Percentiles rank a stretch among this genome's conserved stretches.
Evolutionary conservation across 2,888 invertebrate species (phyloP).

Genomic region (Acronicta alni): DNA sequence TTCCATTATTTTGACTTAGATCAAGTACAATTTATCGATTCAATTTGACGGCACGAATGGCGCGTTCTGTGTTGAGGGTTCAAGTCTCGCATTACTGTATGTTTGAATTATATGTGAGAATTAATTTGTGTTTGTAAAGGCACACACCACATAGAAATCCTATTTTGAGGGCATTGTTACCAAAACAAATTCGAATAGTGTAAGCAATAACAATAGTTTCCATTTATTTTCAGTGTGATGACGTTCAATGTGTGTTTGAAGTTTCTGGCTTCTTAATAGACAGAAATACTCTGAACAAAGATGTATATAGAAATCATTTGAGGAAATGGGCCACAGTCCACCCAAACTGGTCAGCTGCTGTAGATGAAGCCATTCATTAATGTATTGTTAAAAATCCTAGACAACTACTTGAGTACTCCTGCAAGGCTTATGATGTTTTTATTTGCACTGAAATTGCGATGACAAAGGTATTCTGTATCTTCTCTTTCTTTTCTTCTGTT

Average conservation of each 20-base stretch:
- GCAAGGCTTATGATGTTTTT: conserved; percentile 2
- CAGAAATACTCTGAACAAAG: conserved; percentile 1
- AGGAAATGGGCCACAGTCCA: conserved; percentile 1
- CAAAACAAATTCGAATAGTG: too few species aligned
- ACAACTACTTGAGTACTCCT: not conserved
- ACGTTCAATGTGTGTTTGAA: not conserved
- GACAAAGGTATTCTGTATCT: not conserved
- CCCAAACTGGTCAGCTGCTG: not conserved
- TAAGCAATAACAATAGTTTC: not conserved
- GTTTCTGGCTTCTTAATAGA: not conserved
- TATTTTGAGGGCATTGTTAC: too few species aligned
- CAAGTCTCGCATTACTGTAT: too few species aligned
- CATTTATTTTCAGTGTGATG: not conserved
- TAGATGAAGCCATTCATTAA: not conserved
- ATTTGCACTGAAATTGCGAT: conserved; percentile 2
- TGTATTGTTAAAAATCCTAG: not conserved
- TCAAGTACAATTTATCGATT: too few species aligned
- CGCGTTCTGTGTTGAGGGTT: too few species aligned
- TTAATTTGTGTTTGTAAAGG: too few species aligned
- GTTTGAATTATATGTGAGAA: too few species aligned
- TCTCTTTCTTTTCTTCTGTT: too few species aligned
- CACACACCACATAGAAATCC: too few species aligned
- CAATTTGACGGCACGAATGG: too few species aligned
- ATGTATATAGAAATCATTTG: not conserved
- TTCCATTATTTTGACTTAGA: too few species aligned